Percentiles rank a stretch among this genome's conserved stretches.
phyloP scores from a whole-genome alignment of 2,888 invertebrate genomes.

The Zeuzera pyrina region DNA sequence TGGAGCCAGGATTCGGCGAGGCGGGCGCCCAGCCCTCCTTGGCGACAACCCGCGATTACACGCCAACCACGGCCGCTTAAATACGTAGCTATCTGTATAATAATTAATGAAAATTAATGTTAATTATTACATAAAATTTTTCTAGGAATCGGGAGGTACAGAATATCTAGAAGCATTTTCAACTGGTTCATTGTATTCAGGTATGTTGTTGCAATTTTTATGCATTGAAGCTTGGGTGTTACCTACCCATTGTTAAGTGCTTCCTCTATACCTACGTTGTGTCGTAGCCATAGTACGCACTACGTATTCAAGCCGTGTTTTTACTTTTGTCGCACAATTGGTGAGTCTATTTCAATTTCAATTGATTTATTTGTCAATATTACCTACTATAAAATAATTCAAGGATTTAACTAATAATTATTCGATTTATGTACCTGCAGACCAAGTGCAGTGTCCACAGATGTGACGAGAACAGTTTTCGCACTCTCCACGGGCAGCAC shows the following conservation, averaged over 20 bases:
- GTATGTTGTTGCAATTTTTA: too few species aligned
- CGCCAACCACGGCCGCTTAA: slow-evolving; percentile 81
- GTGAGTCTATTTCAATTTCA: background rate
- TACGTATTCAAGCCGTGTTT: too few species aligned
- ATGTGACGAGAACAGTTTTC: slow-evolving; percentile 83
- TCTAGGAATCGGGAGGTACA: too few species aligned
- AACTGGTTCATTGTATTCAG: too few species aligned
- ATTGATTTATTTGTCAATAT: background rate
- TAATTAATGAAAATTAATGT: slow-evolving; percentile 4
- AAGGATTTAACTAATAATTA: too few species aligned
- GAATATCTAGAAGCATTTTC: too few species aligned
- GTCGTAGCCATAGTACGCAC: too few species aligned
- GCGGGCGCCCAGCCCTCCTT: slow-evolving; percentile 74
- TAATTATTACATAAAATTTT: background rate
- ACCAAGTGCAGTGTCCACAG: slow-evolving; percentile 85
- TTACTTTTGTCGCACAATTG: too few species aligned
- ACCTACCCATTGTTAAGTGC: too few species aligned
- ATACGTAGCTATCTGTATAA: slow-evolving; percentile 76
- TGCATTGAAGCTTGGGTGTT: too few species aligned
- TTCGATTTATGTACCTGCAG: slow-evolving; percentile 73
- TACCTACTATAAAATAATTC: too few species aligned
- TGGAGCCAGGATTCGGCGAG: slow-evolving; percentile 75
- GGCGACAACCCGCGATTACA: slow-evolving; percentile 83
- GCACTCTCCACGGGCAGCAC: slow-evolving; percentile 76
- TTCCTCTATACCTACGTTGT: too few species aligned